Percentiles rank a stretch among this genome's conserved stretches.
Evolutionary conservation across 2,113 vertebrate genomes (phyloP).

Genomic region (Scophthalmus maximus): DNA sequence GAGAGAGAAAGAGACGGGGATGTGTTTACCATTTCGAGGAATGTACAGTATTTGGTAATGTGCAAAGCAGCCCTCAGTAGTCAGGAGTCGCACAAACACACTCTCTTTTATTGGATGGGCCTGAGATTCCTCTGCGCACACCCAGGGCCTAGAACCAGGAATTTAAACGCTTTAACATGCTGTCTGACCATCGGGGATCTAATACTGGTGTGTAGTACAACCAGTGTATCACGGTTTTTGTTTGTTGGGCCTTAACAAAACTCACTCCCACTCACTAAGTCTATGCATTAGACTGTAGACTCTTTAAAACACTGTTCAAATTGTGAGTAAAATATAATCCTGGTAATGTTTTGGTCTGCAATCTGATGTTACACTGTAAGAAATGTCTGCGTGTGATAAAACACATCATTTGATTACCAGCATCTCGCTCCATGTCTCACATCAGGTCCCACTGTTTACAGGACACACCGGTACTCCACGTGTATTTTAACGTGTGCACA

Average conservation of each 20-base stretch:
- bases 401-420: background rate
- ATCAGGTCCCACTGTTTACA: slow-evolving; percentile 8
- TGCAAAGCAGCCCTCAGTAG: slow-evolving; percentile 74
- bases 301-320: background rate
- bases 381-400: background rate
- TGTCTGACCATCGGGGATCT: slow-evolving; percentile 36
- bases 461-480: slow-evolving; percentile 31
- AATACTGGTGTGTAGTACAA: slow-evolving; percentile 9
- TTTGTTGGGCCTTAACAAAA: background rate
- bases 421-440: background rate
- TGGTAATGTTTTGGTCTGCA: background rate
- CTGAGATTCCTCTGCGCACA: slow-evolving; percentile 43
- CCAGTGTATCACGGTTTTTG: slow-evolving; percentile 3
- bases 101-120: slow-evolving; percentile 68
- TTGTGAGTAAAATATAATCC: background rate
- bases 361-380: background rate
- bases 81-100: slow-evolving; percentile 74
- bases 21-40: slow-evolving; percentile 80
- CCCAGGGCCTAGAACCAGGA: slow-evolving; percentile 24
- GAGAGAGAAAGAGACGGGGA: background rate
- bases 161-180: slow-evolving; percentile 54
- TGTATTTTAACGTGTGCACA: slow-evolving; percentile 42
- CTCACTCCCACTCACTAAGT: too few species aligned
- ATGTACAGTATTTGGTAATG: slow-evolving; percentile 81
- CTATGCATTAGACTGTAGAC: background rate